Evolutionary conservation across 2,113 vertebrate genomes (phyloP).

Genomic region (Ciconia stormi): DNA sequence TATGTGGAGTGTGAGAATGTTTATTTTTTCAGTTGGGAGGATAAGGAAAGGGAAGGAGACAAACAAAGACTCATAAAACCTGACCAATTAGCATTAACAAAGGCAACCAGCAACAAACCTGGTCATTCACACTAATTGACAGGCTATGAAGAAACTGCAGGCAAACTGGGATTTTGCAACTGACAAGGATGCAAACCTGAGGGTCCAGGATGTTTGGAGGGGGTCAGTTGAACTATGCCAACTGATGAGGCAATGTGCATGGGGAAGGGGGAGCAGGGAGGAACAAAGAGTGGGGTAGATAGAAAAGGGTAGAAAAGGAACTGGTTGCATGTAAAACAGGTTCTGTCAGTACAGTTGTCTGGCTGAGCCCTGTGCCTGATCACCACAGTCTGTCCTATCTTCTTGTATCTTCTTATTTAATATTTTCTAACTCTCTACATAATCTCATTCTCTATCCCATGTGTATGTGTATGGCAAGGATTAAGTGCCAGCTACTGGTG

Average conservation of each 20-base stretch:
- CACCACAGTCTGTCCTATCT: not conserved
- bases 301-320: not conserved
- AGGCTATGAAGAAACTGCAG: not conserved
- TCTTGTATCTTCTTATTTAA: not conserved
- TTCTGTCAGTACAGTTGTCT: not conserved
- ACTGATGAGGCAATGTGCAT: not conserved
- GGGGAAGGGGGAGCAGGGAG: not conserved
- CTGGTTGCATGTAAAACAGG: not conserved
- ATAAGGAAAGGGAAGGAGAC: not conserved
- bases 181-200: not conserved
- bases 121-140: not conserved
- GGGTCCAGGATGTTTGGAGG: not conserved
- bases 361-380: not conserved
- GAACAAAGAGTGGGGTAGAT: rapidly evolving
- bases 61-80: not conserved
- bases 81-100: not conserved
- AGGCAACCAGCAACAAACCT: not conserved
- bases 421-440: not conserved
- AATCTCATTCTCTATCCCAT: not conserved
- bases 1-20: not conserved
- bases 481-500: not conserved
- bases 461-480: not conserved
- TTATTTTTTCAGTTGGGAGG: not conserved
- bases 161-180: not conserved
- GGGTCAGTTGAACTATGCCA: not conserved